Evolutionary conservation across 2,797 vertebrate species (phyloP).

Genomic region (Petrocephalus schoutedeni): DNA sequence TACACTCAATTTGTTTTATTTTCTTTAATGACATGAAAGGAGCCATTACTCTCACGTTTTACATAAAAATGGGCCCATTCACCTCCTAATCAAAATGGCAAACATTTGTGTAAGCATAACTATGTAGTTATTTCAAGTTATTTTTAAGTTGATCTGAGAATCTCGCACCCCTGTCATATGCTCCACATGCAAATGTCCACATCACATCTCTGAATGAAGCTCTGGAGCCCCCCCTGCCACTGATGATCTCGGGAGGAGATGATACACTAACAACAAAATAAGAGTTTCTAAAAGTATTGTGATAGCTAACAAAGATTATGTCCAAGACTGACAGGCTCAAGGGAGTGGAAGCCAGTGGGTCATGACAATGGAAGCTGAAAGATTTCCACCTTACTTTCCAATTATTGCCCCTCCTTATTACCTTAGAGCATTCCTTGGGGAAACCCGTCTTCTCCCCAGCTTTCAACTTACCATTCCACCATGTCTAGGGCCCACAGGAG

Average conservation of each 20-base stretch:
- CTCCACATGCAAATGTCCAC: constrained; percentile 7
- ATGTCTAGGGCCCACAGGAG: not conserved
- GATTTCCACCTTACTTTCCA: not conserved
- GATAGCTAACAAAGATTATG: constrained; percentile 3
- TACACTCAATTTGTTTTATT: not conserved
- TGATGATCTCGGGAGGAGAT: not conserved
- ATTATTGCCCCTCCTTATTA: not conserved
- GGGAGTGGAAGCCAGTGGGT: constrained; percentile 27
- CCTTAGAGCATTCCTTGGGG: not conserved
- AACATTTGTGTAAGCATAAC: not conserved
- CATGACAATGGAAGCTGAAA: constrained; percentile 39
- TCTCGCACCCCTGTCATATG: not conserved
- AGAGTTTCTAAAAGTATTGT: not conserved
- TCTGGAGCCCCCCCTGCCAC: not conserved
- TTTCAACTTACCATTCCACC: constrained; percentile 8
- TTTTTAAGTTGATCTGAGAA: not conserved
- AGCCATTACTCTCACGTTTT: not conserved
- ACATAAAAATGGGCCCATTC: not conserved
- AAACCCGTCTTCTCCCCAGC: constrained; percentile 10
- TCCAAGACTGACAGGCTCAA: constrained; percentile 18
- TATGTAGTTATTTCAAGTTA: not conserved
- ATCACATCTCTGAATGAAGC: constrained; percentile 8
- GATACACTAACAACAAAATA: constrained; percentile 13
- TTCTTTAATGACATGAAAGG: not conserved
- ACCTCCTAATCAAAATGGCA: not conserved